Evolutionary conservation across 92 coral and sea anemone species (phyloP).

Genomic region (Micromussa lordhowensis): DNA sequence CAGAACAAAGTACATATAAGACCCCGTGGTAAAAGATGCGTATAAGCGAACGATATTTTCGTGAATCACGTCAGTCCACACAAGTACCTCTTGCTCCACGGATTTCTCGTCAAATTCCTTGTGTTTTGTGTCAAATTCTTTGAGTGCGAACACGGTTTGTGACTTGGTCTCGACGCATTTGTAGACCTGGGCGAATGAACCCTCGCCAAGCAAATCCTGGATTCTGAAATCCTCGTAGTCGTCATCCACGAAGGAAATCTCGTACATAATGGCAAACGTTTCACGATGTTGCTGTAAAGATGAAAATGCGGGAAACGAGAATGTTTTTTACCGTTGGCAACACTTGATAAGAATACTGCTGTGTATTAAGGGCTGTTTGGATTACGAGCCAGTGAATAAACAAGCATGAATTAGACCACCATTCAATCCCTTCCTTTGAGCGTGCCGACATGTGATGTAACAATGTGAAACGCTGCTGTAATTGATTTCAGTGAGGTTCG

Average conservation of each 20-base stretch:
- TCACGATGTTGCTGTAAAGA: neutral
- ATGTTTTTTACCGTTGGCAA: neutral
- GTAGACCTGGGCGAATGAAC: constrained; percentile 87
- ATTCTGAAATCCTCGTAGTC: constrained; percentile 72
- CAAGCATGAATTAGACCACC: constrained; percentile 10
- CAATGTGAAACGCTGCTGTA: neutral
- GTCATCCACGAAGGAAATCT: constrained; percentile 36
- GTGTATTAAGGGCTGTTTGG: constrained; percentile 1
- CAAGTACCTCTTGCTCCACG: constrained; percentile 80
- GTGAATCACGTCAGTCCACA: constrained; percentile 83
- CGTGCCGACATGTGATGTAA: neutral
- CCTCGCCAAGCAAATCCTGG: constrained; percentile 82
- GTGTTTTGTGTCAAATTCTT: constrained; percentile 72
- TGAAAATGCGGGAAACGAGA: neutral
- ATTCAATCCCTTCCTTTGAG: constrained; percentile 10
- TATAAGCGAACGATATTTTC: constrained; percentile 81
- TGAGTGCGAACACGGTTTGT: constrained; percentile 72
- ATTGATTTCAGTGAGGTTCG: neutral
- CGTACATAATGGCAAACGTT: constrained; percentile 15
- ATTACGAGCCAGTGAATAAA: constrained; percentile 12
- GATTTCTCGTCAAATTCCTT: constrained; percentile 60
- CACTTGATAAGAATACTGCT: neutral
- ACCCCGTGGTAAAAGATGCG: constrained; percentile 64
- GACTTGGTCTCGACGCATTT: constrained; percentile 79
- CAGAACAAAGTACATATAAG: constrained; percentile 76